These are phyloP conservation scores for Habrosyne pyritoides DNA, from an alignment of 2,888 invertebrate species.

Conservation along the genomic window DNA sequence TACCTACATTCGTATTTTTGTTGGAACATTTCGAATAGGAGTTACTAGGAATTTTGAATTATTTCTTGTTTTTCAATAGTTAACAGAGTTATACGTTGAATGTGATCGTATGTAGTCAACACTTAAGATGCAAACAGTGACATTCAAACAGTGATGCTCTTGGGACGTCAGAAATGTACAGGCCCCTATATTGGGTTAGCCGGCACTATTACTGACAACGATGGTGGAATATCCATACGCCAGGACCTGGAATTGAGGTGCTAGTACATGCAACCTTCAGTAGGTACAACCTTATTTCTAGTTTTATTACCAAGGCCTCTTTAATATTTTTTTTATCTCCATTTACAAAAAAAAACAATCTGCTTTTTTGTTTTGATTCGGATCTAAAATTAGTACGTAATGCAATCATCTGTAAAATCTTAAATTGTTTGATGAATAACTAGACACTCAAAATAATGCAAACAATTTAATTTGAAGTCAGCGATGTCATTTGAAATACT, in stretches of 20 bases:
- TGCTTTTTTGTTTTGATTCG: not conserved
- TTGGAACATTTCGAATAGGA: no score
- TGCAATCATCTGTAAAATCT: not conserved
- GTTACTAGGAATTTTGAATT: no score
- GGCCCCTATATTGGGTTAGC: slow-evolving; percentile 59
- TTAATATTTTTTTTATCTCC: not conserved
- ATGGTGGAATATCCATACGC: slow-evolving; percentile 33
- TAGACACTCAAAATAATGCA: not conserved
- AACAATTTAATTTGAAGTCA: no score
- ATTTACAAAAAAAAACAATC: not conserved
- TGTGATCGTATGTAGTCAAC: slow-evolving; percentile 39
- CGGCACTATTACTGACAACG: slow-evolving; percentile 44
- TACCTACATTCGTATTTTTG: no score
- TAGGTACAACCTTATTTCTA: slow-evolving; percentile 18
- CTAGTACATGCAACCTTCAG: no score
- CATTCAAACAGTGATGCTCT: slow-evolving; percentile 56
- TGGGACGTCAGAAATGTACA: slow-evolving; percentile 51
- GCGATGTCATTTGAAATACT: no score
- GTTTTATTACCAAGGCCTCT: not conserved
- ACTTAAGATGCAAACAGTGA: slow-evolving; percentile 74
- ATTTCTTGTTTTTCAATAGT: not conserved
- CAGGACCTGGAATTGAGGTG: slow-evolving; percentile 40
- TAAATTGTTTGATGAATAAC: not conserved
- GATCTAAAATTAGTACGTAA: not conserved
- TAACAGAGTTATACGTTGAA: slow-evolving; percentile 19